A percentile compares a stretch with the other conserved stretches of the same genome.
Evolutionary conservation across 2,888 invertebrate species (phyloP).

Genomic region (Corbicula japonica): DNA sequence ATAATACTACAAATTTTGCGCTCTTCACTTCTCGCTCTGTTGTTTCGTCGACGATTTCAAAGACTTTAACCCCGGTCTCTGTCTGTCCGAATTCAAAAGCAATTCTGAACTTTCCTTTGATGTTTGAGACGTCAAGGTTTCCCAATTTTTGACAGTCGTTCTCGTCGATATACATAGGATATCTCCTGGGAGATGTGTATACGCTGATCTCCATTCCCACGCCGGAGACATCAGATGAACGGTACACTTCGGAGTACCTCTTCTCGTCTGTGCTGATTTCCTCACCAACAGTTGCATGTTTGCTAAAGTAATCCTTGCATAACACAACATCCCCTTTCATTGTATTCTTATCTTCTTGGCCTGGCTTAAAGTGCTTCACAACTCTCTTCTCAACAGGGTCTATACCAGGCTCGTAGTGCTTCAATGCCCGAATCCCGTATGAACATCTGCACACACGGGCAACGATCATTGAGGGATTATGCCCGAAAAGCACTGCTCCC

Average conservation of each 20-base stretch:
- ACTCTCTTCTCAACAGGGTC: slow-evolving; percentile 50
- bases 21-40: too few species aligned
- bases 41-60: neutral
- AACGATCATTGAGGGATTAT: slow-evolving; percentile 52
- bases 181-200: slow-evolving; percentile 35
- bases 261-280: slow-evolving; percentile 47
- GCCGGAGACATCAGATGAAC: slow-evolving; percentile 40
- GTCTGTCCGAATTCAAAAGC: slow-evolving; percentile 63
- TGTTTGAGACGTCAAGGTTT: slow-evolving; percentile 53
- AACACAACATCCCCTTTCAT: slow-evolving; percentile 29
- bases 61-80: slow-evolving; percentile 41
- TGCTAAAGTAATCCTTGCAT: slow-evolving; percentile 60
- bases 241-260: slow-evolving; percentile 44
- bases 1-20: too few species aligned
- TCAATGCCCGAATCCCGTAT: slow-evolving; percentile 54
- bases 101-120: slow-evolving; percentile 43
- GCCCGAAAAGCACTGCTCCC: slow-evolving; percentile 64
- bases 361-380: too few species aligned
- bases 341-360: too few species aligned
- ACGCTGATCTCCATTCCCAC: slow-evolving; percentile 46
- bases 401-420: slow-evolving; percentile 51
- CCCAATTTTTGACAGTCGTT: slow-evolving; percentile 49
- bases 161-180: slow-evolving; percentile 57
- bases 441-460: slow-evolving; percentile 58
- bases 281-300: slow-evolving; percentile 44